Base-by-base conservation (phyloP, 2,113 vertebrate genomes). In the Polyodon spathula region DNA sequence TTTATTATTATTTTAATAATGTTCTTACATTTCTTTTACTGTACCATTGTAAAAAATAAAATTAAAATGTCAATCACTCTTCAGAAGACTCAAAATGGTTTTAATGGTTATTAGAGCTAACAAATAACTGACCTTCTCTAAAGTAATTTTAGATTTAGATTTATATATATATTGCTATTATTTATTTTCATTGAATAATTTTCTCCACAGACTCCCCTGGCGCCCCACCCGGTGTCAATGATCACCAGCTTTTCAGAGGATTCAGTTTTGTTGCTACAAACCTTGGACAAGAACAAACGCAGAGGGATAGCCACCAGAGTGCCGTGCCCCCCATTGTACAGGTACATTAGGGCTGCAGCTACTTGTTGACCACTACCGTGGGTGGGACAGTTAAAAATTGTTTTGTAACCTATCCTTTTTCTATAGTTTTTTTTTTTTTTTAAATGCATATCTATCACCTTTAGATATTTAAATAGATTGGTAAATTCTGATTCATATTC, bases 231-330 rank as follows among this genome's bases (percentile, higher is more conserved):
- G 97, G 95, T 61, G 94, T 92, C 70, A 96, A 95, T 7, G 89
- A 93, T 10, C 95, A 95, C 68, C 86, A 97, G 71, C 77, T 97
- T 73, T 98, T 98, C 73, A 80, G 95, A 62, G 95, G 95, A 43
- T 98, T 98, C 85, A 98, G 95, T 52, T 98, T 97, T 1, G 85
- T 98, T 40, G 94, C 95, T 51, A 89, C 91, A 4, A 93, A 73
- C 74, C 85, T 92, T 74, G 88, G 68, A 58, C 91, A 92, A 67
- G 95, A 97, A 62, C 82, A 81, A 57, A 68, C 79, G 0, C 87
- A 83, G 44, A 81, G 78, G 15, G 89, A 89, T 1, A 51, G 56
- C 15, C 81, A 77, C 59, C 78, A 71, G 65, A 86, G 71, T 58
- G 69, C 78, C 0, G 83, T 91, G 9, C 89, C 92, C 67, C 92